Evolutionary conservation across 2,888 invertebrate genomes (phyloP).

Genomic region (Bombylius major): DNA sequence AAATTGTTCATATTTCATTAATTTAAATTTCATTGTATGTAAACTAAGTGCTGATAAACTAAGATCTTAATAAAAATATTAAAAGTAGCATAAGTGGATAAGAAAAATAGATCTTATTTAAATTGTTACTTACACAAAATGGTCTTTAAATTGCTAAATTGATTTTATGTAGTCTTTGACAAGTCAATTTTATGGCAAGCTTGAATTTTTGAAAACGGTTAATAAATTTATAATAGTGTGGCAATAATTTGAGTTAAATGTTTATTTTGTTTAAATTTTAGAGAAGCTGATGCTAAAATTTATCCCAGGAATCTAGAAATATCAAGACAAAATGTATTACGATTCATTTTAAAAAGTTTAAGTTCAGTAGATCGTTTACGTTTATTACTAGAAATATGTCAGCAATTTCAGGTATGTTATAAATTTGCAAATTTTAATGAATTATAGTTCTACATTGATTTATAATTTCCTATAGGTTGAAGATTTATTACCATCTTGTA

Average conservation of each 20-base stretch:
- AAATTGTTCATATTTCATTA: too few relatives aligned
- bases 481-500: not conserved
- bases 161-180: too few relatives aligned
- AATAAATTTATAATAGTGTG: too few relatives aligned
- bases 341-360: constrained; percentile 60
- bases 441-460: not conserved
- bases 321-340: constrained; percentile 40
- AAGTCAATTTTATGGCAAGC: too few relatives aligned
- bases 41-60: too few relatives aligned
- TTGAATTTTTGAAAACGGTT: too few relatives aligned
- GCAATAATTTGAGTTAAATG: not conserved
- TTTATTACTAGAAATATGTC: constrained; percentile 44
- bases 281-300: constrained; percentile 57
- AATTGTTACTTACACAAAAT: too few relatives aligned
- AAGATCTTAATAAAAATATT: too few relatives aligned
- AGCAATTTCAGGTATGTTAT: constrained; percentile 36
- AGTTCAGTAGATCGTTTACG: constrained; percentile 41
- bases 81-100: too few relatives aligned
- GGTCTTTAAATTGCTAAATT: not conserved
- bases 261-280: constrained; percentile 18
- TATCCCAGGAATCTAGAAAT: constrained; percentile 45
- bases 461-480: not conserved
- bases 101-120: too few relatives aligned
- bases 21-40: too few relatives aligned
- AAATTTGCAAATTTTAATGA: not conserved